Base-by-base conservation (phyloP, 2,888 invertebrate species). In the Drosophila atroscutellata region DNA sequence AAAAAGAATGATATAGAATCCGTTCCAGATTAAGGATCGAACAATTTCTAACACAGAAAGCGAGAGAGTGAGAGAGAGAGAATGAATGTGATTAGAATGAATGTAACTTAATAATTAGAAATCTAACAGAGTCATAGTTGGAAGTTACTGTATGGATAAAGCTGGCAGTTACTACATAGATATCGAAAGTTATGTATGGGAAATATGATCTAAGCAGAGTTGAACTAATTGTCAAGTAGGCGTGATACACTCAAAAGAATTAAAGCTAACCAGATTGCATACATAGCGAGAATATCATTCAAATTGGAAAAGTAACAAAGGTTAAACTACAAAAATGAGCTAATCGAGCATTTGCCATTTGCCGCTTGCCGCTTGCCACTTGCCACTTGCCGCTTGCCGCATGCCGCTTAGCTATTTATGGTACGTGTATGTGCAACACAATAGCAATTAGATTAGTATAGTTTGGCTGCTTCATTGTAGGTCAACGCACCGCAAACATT, bases 401-500 rank as follows among this genome's bases (percentile, higher is more conserved):
- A n/a, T 34, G 34, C 11, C 56, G 28, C 34, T 30, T 2, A 24
- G 36, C 20, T 34, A 47, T 52, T 68, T 52, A n/a, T 52, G 26
- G 54, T 13, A 7, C 7, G 18, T 36, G 54, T 34, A 2, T 26
- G 32, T 37, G 56, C 47, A 65, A 75, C 37, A 57, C 39, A 74
- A 76, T 78, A 36, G 24, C 54, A 79, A 70, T 79, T 18, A 2
- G 36, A 36, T 15, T 20, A 42, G 34, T 13, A 5, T 76, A 51
- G 36, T 54, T 63, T 63, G 26, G 60, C 37, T 79, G 70, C 42
- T 50, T 56, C 64, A 69, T 70, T 77, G 63, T 80, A 68, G 80
- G 81, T 80, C 82, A 81, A 75, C 69, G 78, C 59, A 72, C 77
- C 60, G 32, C 54, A 72, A 30, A 67, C 60, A 71, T 69, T 61